Conservation (phyloP, 2,113 vertebrate species). For the Neopipo cinnamomea region DNA sequence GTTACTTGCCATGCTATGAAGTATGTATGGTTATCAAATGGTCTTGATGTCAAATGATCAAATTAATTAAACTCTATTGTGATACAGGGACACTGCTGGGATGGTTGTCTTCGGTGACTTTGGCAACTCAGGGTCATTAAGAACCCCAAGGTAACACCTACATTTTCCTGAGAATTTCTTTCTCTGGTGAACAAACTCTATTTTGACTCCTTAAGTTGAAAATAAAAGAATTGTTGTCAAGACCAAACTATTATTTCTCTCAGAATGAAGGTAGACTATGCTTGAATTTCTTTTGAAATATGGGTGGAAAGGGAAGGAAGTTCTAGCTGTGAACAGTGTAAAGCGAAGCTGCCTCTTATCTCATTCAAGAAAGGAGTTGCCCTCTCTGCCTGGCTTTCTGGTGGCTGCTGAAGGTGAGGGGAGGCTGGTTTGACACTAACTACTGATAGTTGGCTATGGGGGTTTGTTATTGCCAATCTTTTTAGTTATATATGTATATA, state of each 20-base stretch:
- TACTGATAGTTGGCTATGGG: neutral
- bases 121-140: neutral
- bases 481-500: neutral
- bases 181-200: neutral
- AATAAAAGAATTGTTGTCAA: neutral
- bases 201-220: neutral
- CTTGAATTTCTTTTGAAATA: neutral
- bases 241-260: neutral
- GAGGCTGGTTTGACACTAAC: neutral
- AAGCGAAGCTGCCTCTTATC: neutral
- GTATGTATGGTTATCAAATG: neutral
- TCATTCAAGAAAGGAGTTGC: neutral
- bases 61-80: neutral
- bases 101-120: neutral
- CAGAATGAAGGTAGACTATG: neutral
- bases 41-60: neutral
- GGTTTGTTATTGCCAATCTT: neutral
- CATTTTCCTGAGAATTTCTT: neutral
- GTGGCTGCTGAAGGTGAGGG: neutral
- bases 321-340: neutral
- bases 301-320: neutral
- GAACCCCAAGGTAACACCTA: neutral
- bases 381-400: neutral
- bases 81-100: neutral
- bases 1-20: neutral